Evolutionary conservation across 2,113 vertebrate species (phyloP).

Genomic region (Ellobius talpinus): DNA sequence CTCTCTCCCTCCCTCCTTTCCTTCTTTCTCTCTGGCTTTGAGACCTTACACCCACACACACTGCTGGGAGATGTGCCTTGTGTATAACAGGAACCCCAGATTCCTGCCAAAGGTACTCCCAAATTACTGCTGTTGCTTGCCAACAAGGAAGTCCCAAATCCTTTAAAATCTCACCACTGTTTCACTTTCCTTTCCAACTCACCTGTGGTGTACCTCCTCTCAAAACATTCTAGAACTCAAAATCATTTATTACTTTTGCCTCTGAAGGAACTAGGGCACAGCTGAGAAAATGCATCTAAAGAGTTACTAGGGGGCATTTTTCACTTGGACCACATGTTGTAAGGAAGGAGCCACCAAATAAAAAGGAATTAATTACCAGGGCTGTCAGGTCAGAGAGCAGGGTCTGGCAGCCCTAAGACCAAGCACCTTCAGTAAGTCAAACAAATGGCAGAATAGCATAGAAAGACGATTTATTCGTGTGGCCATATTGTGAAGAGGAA

Average conservation of each 20-base stretch:
- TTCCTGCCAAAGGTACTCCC: neutral
- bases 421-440: neutral
- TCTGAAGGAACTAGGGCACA: neutral
- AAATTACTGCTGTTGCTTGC: neutral
- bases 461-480: neutral
- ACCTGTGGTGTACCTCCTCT: neutral
- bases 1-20: too few species aligned
- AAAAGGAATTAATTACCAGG: accelerated
- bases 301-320: neutral
- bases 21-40: neutral
- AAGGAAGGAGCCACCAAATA: neutral
- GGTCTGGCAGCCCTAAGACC: neutral
- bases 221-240: neutral
- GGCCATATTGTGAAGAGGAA: neutral
- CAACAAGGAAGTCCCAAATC: neutral
- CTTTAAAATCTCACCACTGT: neutral
- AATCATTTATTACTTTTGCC: neutral
- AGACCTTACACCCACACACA: neutral
- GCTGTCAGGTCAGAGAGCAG: neutral
- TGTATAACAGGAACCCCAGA: neutral
- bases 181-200: neutral
- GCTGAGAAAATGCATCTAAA: neutral
- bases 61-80: neutral
- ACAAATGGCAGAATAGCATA: neutral
- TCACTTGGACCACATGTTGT: neutral